Percentiles rank a stretch among this genome's conserved stretches.
These are phyloP conservation scores for Drosophila macrospina DNA, from an alignment of 2,888 invertebrate species.

Conservation along the genomic window DNA sequence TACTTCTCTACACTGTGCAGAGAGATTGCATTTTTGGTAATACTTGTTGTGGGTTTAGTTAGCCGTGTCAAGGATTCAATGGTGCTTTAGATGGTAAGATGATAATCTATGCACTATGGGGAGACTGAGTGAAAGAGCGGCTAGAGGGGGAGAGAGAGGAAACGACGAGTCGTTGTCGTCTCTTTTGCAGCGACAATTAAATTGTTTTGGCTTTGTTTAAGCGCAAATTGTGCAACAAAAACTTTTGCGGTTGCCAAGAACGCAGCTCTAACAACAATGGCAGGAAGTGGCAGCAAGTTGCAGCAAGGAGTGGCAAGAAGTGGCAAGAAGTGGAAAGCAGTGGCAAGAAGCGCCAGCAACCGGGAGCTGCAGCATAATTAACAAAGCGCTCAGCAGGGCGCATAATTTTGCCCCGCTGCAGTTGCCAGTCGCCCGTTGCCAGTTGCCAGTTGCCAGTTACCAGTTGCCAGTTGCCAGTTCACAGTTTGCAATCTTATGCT, in stretches of 20 bases:
- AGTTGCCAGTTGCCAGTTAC: slow-evolving; percentile 39
- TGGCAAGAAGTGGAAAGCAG: slow-evolving; percentile 27
- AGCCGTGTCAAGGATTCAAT: slow-evolving; percentile 41
- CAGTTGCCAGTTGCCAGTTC: slow-evolving; percentile 37
- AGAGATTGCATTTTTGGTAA: slow-evolving; percentile 11
- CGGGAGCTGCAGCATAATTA: slow-evolving; percentile 65
- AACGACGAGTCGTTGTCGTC: slow-evolving; percentile 4
- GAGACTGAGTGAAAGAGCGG: slow-evolving; percentile 1
- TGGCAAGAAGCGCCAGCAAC: slow-evolving; percentile 18
- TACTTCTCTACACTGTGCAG: background rate
- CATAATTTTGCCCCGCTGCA: slow-evolving; percentile 66
- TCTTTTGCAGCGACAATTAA: slow-evolving; percentile 70
- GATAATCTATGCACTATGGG: slow-evolving; percentile 30
- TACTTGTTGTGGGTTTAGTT: slow-evolving; percentile 9
- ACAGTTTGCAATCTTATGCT: slow-evolving; percentile 54
- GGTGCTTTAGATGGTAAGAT: slow-evolving; percentile 19
- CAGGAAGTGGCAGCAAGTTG: slow-evolving; percentile 40
- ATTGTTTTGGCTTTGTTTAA: slow-evolving; percentile 78
- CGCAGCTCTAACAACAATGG: slow-evolving; percentile 49
- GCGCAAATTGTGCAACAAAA: slow-evolving; percentile 77
- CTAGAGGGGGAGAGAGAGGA: slow-evolving; percentile 1
- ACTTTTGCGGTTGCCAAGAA: slow-evolving; percentile 68
- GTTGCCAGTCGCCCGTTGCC: slow-evolving; percentile 38
- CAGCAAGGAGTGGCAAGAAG: slow-evolving; percentile 23
- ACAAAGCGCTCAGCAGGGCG: slow-evolving; percentile 77